Evolutionary conservation across 2,888 invertebrate species (phyloP).

Genomic region (Neoitamus cyanurus): DNA sequence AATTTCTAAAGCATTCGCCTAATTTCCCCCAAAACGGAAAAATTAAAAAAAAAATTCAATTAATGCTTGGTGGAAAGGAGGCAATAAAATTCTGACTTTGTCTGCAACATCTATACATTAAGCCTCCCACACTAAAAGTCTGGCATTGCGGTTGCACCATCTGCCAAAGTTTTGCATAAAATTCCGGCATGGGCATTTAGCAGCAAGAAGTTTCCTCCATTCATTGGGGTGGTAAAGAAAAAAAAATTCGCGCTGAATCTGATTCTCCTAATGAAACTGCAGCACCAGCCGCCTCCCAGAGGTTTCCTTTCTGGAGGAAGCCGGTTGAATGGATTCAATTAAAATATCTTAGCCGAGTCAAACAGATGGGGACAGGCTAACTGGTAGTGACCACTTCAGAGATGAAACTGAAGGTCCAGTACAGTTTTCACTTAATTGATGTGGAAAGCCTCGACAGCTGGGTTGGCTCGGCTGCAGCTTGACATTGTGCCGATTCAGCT

Average conservation of each 20-base stretch:
- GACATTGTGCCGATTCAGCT: not conserved
- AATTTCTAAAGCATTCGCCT: not conserved
- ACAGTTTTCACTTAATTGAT: constrained; percentile 17
- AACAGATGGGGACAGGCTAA: not conserved
- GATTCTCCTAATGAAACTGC: not conserved
- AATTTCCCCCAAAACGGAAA: not conserved
- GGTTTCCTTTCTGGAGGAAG: not conserved
- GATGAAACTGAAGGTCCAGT: not conserved
- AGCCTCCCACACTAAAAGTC: not conserved
- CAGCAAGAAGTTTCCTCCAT: not conserved
- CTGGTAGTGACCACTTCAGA: not conserved
- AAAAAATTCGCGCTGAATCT: not conserved
- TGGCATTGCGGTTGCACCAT: not conserved
- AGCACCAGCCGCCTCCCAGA: not conserved
- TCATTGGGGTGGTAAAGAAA: not conserved
- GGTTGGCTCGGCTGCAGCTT: not conserved
- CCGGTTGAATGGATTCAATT: not conserved
- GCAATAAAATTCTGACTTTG: not conserved
- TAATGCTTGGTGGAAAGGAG: not conserved
- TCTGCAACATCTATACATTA: not conserved
- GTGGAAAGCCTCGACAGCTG: not conserved
- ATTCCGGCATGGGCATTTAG: not conserved
- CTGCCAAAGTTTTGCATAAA: not conserved
- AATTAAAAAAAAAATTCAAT: not conserved
- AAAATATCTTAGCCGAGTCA: not conserved